Conservation (phyloP, 2,797 vertebrate genomes). For the Galaxias olidus region DNA sequence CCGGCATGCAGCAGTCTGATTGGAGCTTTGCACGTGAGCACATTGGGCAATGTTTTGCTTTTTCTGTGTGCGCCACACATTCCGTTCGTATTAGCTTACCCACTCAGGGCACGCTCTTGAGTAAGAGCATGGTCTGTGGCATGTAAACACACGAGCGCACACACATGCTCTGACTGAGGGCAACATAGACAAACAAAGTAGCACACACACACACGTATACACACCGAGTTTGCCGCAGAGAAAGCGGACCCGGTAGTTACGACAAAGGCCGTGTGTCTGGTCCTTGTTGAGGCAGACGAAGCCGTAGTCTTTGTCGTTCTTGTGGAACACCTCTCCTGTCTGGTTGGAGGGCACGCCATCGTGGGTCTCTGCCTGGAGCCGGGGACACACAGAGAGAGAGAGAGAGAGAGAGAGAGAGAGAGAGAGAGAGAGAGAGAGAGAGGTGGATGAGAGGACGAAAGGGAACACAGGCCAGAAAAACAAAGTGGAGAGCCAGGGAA, state of each 20-base stretch:
- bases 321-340: conserved; percentile 86
- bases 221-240: conserved; percentile 91
- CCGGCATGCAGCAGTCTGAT: conserved; percentile 1
- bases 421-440: background rate
- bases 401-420: background rate
- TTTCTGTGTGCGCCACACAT: background rate
- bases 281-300: conserved; percentile 87
- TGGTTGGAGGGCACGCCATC: conserved; percentile 78
- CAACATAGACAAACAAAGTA: background rate
- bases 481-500: background rate
- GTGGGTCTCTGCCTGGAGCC: conserved; percentile 78
- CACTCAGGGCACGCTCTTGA: background rate
- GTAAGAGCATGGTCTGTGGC: background rate
- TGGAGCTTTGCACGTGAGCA: conserved; percentile 11
- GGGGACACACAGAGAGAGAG: background rate
- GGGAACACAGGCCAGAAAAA: background rate
- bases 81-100: conserved; percentile 3
- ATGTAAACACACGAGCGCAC: background rate
- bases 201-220: conserved; percentile 27
- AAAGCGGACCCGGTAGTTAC: conserved; percentile 89
- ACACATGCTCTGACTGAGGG: background rate
- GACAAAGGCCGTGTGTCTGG: conserved; percentile 81
- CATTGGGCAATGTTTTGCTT: conserved; percentile 2
- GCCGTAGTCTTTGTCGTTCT: conserved; percentile 83
- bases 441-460: no score